These are phyloP conservation scores for Onthophagus sagittarius DNA, from an alignment of 2,888 invertebrate genomes.

Conservation along the genomic window DNA sequence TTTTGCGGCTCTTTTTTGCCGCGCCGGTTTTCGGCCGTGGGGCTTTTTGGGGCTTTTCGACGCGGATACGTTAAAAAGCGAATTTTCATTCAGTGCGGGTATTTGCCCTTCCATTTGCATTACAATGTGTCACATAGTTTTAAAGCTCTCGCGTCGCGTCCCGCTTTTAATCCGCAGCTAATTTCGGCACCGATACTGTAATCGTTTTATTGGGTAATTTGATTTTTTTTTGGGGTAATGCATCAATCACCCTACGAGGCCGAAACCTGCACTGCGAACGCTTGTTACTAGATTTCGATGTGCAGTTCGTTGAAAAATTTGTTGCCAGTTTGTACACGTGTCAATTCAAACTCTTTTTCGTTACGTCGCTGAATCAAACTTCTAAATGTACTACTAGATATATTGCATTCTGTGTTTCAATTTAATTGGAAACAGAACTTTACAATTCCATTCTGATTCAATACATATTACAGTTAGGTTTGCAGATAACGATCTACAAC, in stretches of 20 bases:
- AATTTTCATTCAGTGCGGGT: conserved; percentile 11
- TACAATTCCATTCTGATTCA: too few relatives aligned
- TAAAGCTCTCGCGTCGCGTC: background rate
- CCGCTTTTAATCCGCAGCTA: conserved; percentile 9
- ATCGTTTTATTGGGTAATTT: conserved; percentile 13
- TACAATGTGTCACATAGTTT: conserved; percentile 13
- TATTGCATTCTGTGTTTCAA: background rate
- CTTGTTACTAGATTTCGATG: background rate
- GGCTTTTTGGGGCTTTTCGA: background rate
- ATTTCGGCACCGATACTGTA: conserved; percentile 5
- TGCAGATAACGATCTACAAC: too few relatives aligned
- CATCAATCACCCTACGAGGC: background rate
- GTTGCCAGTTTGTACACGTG: background rate
- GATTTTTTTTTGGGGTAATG: conserved; percentile 5
- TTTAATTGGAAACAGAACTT: too few relatives aligned
- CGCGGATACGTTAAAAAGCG: conserved; percentile 4
- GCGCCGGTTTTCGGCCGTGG: background rate
- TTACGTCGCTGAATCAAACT: background rate
- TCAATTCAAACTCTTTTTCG: background rate
- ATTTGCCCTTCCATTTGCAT: conserved; percentile 13
- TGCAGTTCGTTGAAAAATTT: background rate
- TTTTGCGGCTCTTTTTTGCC: background rate
- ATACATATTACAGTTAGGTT: too few relatives aligned
- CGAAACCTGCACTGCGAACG: background rate
- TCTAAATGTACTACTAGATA: background rate